Percentiles rank a stretch among this genome's conserved stretches.
phyloP scores from a whole-genome alignment of 2,797 vertebrate species.

The Manis crassicaudata region DNA sequence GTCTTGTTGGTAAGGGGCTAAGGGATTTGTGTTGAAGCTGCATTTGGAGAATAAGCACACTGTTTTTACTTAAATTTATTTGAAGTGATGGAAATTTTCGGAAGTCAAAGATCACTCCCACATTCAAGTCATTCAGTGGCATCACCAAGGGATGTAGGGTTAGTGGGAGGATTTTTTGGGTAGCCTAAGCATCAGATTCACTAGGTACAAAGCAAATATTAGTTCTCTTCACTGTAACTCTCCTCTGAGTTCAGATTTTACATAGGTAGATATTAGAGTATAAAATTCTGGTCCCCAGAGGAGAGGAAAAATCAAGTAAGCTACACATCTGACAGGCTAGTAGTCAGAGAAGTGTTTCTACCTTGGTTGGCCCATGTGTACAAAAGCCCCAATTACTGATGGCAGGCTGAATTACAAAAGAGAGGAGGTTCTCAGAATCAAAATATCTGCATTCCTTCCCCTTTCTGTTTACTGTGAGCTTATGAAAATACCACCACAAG shows the following conservation, averaged over 20 bases:
- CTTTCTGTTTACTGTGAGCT: background rate
- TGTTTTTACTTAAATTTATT: conserved; percentile 9
- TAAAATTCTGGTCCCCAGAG: background rate
- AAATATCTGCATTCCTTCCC: background rate
- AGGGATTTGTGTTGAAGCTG: background rate
- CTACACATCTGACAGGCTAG: background rate
- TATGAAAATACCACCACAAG: background rate
- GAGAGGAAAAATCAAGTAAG: background rate
- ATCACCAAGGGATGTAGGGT: background rate
- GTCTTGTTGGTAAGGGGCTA: background rate
- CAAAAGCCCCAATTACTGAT: background rate
- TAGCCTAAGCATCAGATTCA: background rate
- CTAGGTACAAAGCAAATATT: background rate
- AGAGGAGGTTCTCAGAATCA: background rate
- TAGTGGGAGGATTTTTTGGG: background rate
- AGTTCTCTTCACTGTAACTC: background rate
- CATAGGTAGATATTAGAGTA: background rate
- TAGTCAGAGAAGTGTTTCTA: background rate
- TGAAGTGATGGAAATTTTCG: conserved; percentile 1
- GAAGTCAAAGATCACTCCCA: background rate
- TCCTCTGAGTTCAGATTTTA: background rate
- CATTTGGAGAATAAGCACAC: background rate
- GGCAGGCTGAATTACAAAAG: background rate
- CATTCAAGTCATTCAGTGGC: background rate
- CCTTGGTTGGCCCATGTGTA: background rate